Evolutionary conservation across 2,113 vertebrate genomes (phyloP), one percentile per base, ranked within the genome.

Genomic region (Oreochromis tanganicae): DNA sequence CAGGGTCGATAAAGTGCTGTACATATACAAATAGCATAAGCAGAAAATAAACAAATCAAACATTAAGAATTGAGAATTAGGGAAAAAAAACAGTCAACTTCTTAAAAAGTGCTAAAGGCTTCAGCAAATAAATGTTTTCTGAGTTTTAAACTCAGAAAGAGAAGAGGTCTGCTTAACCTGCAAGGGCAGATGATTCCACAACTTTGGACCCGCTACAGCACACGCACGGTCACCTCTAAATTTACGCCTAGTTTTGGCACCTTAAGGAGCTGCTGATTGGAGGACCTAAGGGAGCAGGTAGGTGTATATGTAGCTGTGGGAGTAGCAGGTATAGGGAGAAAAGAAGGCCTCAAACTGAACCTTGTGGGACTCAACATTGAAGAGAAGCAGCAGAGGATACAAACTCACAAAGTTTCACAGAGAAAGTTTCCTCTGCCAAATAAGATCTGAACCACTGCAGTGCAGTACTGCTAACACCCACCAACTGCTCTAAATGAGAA

Each of bases 151-250:
- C 61, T 21, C 61, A n/a, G 17, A 63, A 63, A 63, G 57, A 13
- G 19, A 66, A 66, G 6, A 2, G 61, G 34, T 2, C 61, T 66
- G 61, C 61, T 38, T 66, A 38, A 66, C 61, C 6, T 66, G 61
- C 19, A 66, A 66, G 6, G 34, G 34, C 34, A 38, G 61, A 21
- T 66, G 10, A 38, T 66, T 38, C 61, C 19, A 21, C 61, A 38
- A 38, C 19, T 66, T 66, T 21, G 61, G 61, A 66, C 34, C 19
- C 1, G 3, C 17, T 66, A 12, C 36, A 38, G 32, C 61, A 66
- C n/a, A 38, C 0, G 19, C 61, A 38, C 0, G 3, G 61, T 38
- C 61, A 38, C 11, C 11, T 38, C 19, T 38, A 38, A 66, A 66
- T 66, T 66, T 66, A 38, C 4, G 4, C 61, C 34, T 13, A 3